Conservation (phyloP, 1,140 invertebrate species). For the Archivesica marissinica region DNA sequence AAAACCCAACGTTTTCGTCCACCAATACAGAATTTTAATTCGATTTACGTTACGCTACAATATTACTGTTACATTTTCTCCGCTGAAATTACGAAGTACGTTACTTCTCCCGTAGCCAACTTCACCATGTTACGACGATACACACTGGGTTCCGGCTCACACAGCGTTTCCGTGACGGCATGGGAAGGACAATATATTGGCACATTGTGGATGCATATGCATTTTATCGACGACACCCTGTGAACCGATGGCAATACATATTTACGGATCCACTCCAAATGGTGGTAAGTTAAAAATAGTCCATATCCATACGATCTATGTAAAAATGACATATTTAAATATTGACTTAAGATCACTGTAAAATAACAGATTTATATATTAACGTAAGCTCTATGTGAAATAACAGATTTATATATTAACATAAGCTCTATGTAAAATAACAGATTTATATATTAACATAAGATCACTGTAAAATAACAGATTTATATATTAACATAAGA, state of each 20-base stretch:
- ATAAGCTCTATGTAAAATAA: too few relatives aligned
- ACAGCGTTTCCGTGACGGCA: neutral
- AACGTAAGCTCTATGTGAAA: too few relatives aligned
- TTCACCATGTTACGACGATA: conserved; percentile 1
- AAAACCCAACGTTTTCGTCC: too few relatives aligned
- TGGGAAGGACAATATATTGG: conserved; percentile 23
- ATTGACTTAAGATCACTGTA: neutral
- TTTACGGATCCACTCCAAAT: conserved; percentile 27
- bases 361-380: too few relatives aligned
- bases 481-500: too few relatives aligned
- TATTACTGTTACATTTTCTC: too few relatives aligned
- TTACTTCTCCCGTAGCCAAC: conserved; percentile 1
- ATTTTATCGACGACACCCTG: conserved; percentile 30
- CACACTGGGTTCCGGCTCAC: neutral
- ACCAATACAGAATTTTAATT: too few relatives aligned
- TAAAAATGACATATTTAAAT: neutral
- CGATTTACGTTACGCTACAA: too few relatives aligned
- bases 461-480: too few relatives aligned
- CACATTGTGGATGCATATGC: conserved; percentile 24
- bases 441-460: too few relatives aligned
- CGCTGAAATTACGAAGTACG: too few relatives aligned
- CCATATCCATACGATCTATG: neutral
- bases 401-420: too few relatives aligned
- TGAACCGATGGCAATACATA: neutral
- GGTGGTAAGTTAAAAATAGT: conserved; percentile 7